Evolutionary conservation across 1,140 invertebrate genomes (phyloP).

Genomic region (Macrobrachium nipponense): DNA sequence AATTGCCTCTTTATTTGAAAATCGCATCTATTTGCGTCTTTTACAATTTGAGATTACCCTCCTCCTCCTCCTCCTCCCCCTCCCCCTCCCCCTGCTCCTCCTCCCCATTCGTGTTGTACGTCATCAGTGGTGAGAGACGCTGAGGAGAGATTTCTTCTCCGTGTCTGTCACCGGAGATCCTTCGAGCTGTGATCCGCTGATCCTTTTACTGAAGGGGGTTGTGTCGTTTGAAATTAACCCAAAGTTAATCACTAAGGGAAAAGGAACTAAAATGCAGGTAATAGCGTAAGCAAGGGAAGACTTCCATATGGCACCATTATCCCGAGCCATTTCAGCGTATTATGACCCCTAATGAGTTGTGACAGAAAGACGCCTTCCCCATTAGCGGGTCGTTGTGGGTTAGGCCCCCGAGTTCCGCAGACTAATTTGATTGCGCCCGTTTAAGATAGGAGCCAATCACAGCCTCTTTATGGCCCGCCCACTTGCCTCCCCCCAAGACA

Average conservation of each 20-base stretch:
- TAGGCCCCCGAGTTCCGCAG: conserved; percentile 48
- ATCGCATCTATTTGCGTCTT: too few relatives aligned
- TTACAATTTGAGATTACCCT: too few relatives aligned
- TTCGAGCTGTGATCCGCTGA: neutral
- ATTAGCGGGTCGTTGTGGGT: conserved; percentile 56
- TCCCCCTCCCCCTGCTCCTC: too few relatives aligned
- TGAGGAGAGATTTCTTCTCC: neutral
- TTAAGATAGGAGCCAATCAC: conserved; percentile 55
- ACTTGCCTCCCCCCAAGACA: neutral
- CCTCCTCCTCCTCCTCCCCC: too few relatives aligned
- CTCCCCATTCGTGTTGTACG: too few relatives aligned
- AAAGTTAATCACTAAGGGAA: neutral
- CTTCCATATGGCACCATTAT: conserved; percentile 48
- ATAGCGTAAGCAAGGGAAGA: conserved; percentile 42
- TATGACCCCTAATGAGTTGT: conserved; percentile 59
- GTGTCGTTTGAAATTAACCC: neutral
- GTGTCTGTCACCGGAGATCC: too few relatives aligned
- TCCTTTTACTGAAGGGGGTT: neutral
- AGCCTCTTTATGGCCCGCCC: conserved; percentile 38
- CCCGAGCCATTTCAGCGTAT: conserved; percentile 53
- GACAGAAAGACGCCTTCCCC: conserved; percentile 61
- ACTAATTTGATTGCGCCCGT: conserved; percentile 59
- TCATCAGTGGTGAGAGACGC: too few relatives aligned
- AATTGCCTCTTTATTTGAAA: too few relatives aligned
- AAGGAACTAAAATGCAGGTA: conserved; percentile 45